Percentiles rank a stretch among this genome's conserved stretches.
These are phyloP conservation scores for Tragelaphus scriptus DNA, from an alignment of 2,113 vertebrate species.

Conservation along the genomic window DNA sequence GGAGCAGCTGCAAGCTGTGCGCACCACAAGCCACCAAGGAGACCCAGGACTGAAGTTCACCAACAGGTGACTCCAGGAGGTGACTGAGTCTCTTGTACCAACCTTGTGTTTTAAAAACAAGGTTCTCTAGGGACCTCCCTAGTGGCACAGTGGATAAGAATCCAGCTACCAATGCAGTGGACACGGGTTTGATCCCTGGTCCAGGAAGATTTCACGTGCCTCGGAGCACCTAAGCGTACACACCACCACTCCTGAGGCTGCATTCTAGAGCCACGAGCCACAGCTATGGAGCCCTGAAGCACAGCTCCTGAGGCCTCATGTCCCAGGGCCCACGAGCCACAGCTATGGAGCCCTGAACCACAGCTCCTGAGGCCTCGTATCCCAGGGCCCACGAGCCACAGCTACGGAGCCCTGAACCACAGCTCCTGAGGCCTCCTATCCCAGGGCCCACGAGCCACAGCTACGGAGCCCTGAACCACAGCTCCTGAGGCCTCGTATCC, in stretches of 20 bases:
- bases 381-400: fast-evolving
- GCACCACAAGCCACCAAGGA: neutral
- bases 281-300: neutral
- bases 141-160: neutral
- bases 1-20: fast-evolving
- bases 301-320: fast-evolving
- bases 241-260: neutral
- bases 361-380: fast-evolving
- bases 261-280: fast-evolving
- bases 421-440: too few relatives aligned
- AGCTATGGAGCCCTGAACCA: neutral
- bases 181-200: neutral
- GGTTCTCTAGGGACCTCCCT: neutral
- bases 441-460: fast-evolving
- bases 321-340: neutral
- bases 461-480: fast-evolving
- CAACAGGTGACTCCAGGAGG: neutral
- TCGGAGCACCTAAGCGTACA: fast-evolving
- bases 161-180: neutral
- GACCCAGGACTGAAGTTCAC: neutral
- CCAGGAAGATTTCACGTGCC: neutral
- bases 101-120: neutral
- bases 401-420: fast-evolving
- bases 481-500: neutral
- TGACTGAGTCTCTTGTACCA: neutral